A percentile compares a stretch with the other conserved stretches of the same genome.
Conservation (phyloP, 2,113 vertebrate genomes). For the Oxyruncus cristatus region DNA sequence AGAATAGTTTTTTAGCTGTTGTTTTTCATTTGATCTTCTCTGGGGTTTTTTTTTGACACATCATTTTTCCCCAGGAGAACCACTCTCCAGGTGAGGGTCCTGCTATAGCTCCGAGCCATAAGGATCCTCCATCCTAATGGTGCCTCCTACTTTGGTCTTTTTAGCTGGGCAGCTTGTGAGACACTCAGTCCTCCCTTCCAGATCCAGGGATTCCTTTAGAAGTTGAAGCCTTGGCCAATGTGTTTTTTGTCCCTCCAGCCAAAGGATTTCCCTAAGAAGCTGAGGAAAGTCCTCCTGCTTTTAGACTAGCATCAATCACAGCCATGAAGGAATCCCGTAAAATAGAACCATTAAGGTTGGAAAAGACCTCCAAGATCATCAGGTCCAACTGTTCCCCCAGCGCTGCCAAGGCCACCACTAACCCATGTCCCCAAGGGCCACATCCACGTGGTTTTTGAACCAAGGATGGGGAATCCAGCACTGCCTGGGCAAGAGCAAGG, state of each 20-base stretch:
- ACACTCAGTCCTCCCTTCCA: neutral
- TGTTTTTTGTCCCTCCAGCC: neutral
- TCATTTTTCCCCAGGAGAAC: neutral
- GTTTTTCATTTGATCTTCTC: neutral
- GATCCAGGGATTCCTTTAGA: neutral
- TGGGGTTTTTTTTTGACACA: neutral
- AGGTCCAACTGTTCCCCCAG: too few relatives aligned
- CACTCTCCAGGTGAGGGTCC: neutral
- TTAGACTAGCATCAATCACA: neutral
- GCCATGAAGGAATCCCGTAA: neutral
- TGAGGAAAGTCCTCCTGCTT: neutral
- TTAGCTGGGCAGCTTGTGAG: neutral
- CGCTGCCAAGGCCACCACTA: neutral
- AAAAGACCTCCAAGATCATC: neutral
- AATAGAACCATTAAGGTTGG: neutral
- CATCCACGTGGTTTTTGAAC: neutral
- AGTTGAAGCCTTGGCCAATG: neutral
- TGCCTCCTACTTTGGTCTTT: neutral
- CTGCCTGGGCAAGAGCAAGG: too few relatives aligned
- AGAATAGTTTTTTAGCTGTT: neutral
- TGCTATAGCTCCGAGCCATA: neutral
- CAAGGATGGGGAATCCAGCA: neutral
- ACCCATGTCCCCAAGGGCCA: neutral
- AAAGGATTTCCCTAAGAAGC: neutral
- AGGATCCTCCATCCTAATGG: neutral